Base-by-base conservation (phyloP, 2,113 vertebrate genomes). In the Nerophis lumbriciformis region DNA sequence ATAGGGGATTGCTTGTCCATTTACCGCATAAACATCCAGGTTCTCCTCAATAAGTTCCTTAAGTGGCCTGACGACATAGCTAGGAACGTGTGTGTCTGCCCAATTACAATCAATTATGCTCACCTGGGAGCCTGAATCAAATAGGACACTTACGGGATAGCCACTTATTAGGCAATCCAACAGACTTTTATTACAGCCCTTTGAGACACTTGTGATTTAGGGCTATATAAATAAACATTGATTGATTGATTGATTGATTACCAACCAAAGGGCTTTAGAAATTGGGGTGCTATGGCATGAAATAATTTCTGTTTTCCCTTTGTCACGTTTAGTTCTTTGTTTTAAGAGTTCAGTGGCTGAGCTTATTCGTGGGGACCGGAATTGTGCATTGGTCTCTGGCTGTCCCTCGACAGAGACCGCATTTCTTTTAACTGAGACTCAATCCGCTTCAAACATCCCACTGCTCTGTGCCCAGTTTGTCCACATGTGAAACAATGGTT, bases 81-180 rank as follows among this genome's bases (percentile, higher is more conserved):
- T 47, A 10, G 65, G 21, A 1, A 76, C 64, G 5, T 44, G 48
- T 6, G 37, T 57, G 5, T 57, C 3, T 9, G 1, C 28, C 66
- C 72, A 76, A 0, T 6, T 0, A 4, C 57, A 16, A 44, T 68
- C 57, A 1, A 71, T 48, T 5, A 74, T 71, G 53, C 72, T 75
- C 15, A 68, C 72, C 42, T 75, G 68, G 16, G 76, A 69, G 14
- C 76, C 63, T 12, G 58, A 36, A 9, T 75, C 48, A 49, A 75
- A 60, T 10, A 75, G n/a, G 2, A 65, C 68, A 36, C 48, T 72
- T 35, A 49, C 69, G 4, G 53, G 14, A 16, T 71, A 52, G 4
- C 73, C 59, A 53, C 37, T 49, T 6, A 75, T 57, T 7, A 48
- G 52, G 42, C 63, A 66, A 36, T 63, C 49, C 0, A 69, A 38